Evolutionary conservation across 2,797 vertebrate genomes (phyloP), one percentile per base, ranked within the genome.

Genomic region (Parauchenoglanis punctatus): DNA sequence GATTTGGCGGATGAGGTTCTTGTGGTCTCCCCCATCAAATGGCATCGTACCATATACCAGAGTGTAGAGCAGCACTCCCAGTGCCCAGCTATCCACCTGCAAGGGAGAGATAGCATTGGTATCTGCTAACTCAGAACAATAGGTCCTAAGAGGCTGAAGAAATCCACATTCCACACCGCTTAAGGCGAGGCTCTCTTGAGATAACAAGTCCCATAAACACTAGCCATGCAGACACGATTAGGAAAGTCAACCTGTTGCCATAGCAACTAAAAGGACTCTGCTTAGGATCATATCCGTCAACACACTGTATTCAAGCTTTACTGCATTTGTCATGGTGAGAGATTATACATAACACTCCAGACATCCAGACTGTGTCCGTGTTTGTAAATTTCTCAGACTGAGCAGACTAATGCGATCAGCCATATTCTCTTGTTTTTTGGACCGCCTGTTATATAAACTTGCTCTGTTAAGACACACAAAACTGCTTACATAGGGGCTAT

Each of bases 11-110:
- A 99, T 99, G 91, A 99, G 97, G 95, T 98, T 99, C 94, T 97
- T 99, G 95, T 99, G 98, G 95, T 99, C 97, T 10, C 98, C 98
- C 87, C 98, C 98, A 91, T 99, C 98, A 87, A 99, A 99, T 35
- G 99, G 99, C 99, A 99, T 99, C 0, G 97, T 98, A 93, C 99
- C 99, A 40, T 99, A 99, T 91, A 99, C 97, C 88, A 99, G 95
- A 72, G 99, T 99, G 92, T 99, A 99, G 92, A 99, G 97, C 93
- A 99, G 95, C 88, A 99, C 99, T 54, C 99, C 99, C n/a, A 99
- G 96, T 88, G 99, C 99, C 98, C 99, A 99, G 95, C 98, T 99
- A 95, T 99, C 99, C 93, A 99, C 99, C 99, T 99, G 92, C 12
- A 61, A 63, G 80, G 76, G 77, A 88, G 61, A 72, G 65, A 89